phyloP scores from a whole-genome alignment of 2,797 vertebrate species.

The Austrolebias charrua region DNA sequence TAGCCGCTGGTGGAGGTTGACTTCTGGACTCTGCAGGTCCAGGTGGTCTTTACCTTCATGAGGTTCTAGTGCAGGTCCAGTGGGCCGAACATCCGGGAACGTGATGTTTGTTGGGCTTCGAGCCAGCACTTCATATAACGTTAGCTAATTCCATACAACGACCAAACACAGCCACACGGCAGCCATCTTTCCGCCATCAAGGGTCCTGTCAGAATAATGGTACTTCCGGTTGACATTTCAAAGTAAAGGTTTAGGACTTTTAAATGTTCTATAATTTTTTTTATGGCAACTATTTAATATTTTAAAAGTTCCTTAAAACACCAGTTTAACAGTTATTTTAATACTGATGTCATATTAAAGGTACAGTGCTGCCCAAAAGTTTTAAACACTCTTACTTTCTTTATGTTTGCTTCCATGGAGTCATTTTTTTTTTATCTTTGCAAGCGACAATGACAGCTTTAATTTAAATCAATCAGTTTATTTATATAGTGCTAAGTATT shows the following conservation, averaged over 20 bases:
- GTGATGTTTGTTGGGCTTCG: background rate
- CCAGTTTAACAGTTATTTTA: no score
- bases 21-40: background rate
- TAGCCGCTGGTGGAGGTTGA: background rate
- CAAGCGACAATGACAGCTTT: no score
- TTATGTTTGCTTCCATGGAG: no score
- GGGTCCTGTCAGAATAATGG: no score
- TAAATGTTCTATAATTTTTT: background rate
- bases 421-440: no score
- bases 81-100: background rate
- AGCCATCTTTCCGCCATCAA: slow-evolving; percentile 11
- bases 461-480: no score
- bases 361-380: no score
- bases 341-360: no score
- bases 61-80: background rate
- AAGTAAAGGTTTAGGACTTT: slow-evolving; percentile 8
- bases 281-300: no score
- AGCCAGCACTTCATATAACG: background rate
- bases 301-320: background rate
- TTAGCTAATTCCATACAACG: slow-evolving; percentile 14
- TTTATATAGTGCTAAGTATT: no score
- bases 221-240: slow-evolving; percentile 1
- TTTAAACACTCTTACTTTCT: no score
- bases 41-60: slow-evolving; percentile 53
- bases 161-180: slow-evolving; percentile 1